A percentile compares a stretch with the other conserved stretches of the same genome.
Conservation (phyloP, 2,888 invertebrate genomes). For the Dione juno region DNA sequence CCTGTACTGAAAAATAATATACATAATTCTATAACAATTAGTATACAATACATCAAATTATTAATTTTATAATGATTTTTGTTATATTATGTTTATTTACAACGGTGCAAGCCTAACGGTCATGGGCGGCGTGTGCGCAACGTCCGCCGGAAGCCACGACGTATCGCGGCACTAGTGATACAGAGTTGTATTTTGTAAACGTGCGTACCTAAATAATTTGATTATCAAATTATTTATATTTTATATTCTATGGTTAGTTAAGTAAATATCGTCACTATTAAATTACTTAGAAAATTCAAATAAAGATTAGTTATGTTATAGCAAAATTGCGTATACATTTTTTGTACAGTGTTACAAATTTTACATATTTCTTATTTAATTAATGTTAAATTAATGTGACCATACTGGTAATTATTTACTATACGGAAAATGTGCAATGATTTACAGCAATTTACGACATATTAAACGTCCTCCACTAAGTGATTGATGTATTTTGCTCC, state of each 20-base stretch:
- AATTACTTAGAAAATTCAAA: too few relatives aligned
- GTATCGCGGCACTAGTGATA: slow-evolving; percentile 45
- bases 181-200: slow-evolving; percentile 18
- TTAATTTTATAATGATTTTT: slow-evolving; percentile 4
- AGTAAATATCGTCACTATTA: neutral
- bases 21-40: neutral
- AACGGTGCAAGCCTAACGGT: slow-evolving; percentile 61
- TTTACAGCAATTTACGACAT: slow-evolving; percentile 18
- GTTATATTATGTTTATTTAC: slow-evolving; percentile 28
- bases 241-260: neutral
- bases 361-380: slow-evolving; percentile 3
- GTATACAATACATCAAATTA: neutral
- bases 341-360: neutral
- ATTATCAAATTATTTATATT: neutral
- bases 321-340: neutral
- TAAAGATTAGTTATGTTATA: too few relatives aligned
- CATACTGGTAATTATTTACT: slow-evolving; percentile 40
- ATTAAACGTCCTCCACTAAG: slow-evolving; percentile 13
- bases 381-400: slow-evolving; percentile 5
- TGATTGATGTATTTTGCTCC: slow-evolving; percentile 15
- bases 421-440: slow-evolving; percentile 31
- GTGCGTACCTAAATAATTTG: neutral
- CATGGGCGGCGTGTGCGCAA: slow-evolving; percentile 77
- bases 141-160: slow-evolving; percentile 80
- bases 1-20: neutral